Conservation (phyloP, 2,797 vertebrate genomes). For the Smutsia gigantea region DNA sequence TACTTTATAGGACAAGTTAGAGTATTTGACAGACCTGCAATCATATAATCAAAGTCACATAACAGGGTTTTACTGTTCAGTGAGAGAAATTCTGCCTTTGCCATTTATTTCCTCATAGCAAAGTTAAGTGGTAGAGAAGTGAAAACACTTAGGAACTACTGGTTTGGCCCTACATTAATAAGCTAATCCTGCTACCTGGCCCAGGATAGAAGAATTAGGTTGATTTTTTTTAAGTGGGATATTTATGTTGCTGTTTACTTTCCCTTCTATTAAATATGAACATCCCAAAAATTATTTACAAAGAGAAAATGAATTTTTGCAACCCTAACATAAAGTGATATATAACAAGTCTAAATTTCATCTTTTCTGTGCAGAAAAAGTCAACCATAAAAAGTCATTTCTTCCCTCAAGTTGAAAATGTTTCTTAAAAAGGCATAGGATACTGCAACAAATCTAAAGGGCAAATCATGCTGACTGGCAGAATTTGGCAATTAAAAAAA, state of each 20-base stretch:
- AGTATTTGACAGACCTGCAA: neutral
- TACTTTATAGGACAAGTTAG: neutral
- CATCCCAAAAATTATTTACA: slow-evolving; percentile 40
- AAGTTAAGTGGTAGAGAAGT: neutral
- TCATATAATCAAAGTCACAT: neutral
- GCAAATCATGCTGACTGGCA: slow-evolving; percentile 22
- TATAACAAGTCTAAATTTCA: slow-evolving; percentile 50
- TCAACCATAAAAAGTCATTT: slow-evolving; percentile 52
- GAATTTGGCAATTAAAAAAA: slow-evolving; percentile 37
- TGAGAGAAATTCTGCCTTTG: neutral
- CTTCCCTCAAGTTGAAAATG: neutral
- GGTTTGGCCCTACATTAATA: neutral
- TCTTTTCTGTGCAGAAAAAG: slow-evolving; percentile 38
- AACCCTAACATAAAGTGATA: slow-evolving; percentile 5
- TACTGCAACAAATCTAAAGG: slow-evolving; percentile 48
- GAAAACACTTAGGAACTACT: neutral
- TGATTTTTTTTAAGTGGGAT: neutral
- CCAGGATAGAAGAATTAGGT: neutral
- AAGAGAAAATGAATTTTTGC: slow-evolving; percentile 44
- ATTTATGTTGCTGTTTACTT: slow-evolving; percentile 51
- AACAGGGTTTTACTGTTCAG: neutral
- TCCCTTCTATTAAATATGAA: slow-evolving; percentile 4
- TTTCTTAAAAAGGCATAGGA: slow-evolving; percentile 35
- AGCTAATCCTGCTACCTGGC: neutral
- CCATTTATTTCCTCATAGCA: neutral